Evolutionary conservation across 2,888 invertebrate species (phyloP), one percentile per base, ranked within the genome.

Genomic region (Tinea pellionella): DNA sequence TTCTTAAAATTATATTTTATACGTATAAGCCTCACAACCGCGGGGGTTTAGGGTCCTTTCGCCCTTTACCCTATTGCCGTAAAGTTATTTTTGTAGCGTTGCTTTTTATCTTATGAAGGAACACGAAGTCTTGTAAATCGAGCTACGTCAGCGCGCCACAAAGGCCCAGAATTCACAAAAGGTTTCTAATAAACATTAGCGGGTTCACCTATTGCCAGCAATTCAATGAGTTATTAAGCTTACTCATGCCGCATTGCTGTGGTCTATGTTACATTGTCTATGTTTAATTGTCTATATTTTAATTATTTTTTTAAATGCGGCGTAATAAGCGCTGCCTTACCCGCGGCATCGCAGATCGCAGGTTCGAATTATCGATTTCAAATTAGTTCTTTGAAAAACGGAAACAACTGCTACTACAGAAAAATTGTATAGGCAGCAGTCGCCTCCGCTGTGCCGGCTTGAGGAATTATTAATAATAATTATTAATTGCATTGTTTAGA

Each of bases 161-260:
- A 59, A 59, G 43, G 59, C 1, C 41, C 3, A n/a, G n/a, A 9
- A 59, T 9, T 59, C 59, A 59, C 59, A 59, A 59, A 59, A 30
- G 59, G 18, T 29, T 16, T 42, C 43, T 59, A 59, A 59, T 59
- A 59, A 59, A 59, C 59, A 42, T 59, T 59, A 42, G 9, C n/a
- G 9, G 42, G 16, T 13, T 15, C n/a, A 47, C 9, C 37, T 37
- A 37, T 37, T 37, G 37, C 37, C 37, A 6, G 37, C 4, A 47
- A 16, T 47, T 47, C 16, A 13, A 47, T 47, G 47, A 47, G 47
- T 13, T 47, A 56, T 61, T 47, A 61, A n/a, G 68, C 74, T 77
- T 71, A 78, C 80, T 80, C 76, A 78, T 74, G 65, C 81, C 79
- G 80, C 81, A 82, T 65, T 80, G 76, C 74, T n/a, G 37, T 37